phyloP scores from a whole-genome alignment of 2,797 vertebrate species.

The Cottoperca gobio region DNA sequence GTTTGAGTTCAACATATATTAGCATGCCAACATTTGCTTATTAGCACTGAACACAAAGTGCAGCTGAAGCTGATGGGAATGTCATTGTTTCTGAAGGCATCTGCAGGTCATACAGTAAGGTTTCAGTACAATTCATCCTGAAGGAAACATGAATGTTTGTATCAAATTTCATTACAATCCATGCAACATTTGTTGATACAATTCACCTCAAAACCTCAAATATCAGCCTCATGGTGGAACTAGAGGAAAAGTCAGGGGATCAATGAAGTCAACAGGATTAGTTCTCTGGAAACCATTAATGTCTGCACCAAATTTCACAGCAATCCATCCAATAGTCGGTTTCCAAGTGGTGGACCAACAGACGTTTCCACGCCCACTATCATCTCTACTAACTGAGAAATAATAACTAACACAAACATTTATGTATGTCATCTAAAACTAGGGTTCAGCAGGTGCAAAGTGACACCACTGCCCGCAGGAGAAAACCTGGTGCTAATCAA shows the following conservation, averaged over 20 bases:
- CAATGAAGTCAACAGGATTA: background rate
- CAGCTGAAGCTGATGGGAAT: background rate
- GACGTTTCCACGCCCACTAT: background rate
- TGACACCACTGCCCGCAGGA: conserved; percentile 11
- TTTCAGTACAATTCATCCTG: background rate
- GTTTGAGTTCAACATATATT: background rate
- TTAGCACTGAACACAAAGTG: background rate
- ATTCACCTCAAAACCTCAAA: background rate
- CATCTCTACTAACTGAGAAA: conserved; percentile 6
- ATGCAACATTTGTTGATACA: background rate
- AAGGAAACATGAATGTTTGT: background rate
- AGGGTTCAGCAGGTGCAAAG: conserved; percentile 33
- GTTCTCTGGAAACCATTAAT: background rate
- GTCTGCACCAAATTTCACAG: background rate
- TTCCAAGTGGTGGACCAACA: background rate
- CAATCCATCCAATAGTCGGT: background rate
- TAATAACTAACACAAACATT: conserved; percentile 18
- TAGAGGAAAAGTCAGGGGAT: background rate
- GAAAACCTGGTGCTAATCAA: conserved; percentile 47
- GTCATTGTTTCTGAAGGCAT: background rate
- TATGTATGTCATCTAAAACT: conserved; percentile 14
- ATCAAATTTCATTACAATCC: background rate
- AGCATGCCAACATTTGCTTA: background rate
- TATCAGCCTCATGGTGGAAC: background rate
- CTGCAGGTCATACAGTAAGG: background rate